Conservation (phyloP, 2,888 invertebrate genomes). For the Norana najaformis region DNA sequence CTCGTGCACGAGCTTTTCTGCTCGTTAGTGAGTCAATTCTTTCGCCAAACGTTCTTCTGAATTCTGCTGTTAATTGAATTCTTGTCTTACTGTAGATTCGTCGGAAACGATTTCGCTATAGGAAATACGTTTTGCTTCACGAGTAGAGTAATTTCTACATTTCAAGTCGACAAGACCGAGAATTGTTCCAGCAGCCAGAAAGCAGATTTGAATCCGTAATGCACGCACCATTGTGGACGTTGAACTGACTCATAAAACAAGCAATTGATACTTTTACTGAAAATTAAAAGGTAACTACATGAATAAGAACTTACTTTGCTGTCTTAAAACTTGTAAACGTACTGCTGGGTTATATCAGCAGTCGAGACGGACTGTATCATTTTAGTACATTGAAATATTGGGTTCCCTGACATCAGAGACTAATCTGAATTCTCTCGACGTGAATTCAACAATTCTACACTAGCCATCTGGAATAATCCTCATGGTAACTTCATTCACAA, state of each 20-base stretch:
- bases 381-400: too few relatives aligned
- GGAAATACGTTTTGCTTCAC: background rate
- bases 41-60: background rate
- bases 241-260: background rate
- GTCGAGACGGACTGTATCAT: too few relatives aligned
- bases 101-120: background rate
- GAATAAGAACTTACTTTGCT: too few relatives aligned
- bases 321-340: too few relatives aligned
- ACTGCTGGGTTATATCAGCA: too few relatives aligned
- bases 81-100: background rate
- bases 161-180: background rate
- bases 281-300: background rate
- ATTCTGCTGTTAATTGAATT: background rate
- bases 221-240: background rate
- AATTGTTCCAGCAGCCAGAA: background rate
- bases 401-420: too few relatives aligned
- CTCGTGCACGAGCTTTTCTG: constrained; percentile 24
- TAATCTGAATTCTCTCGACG: too few relatives aligned
- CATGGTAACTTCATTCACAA: too few relatives aligned
- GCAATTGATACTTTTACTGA: background rate
- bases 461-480: too few relatives aligned
- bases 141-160: background rate
- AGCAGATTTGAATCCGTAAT: background rate
- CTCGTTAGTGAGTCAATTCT: background rate
- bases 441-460: too few relatives aligned